Evolutionary conservation across 2,888 invertebrate genomes (phyloP).

Genomic region (Dryococelus australis): DNA sequence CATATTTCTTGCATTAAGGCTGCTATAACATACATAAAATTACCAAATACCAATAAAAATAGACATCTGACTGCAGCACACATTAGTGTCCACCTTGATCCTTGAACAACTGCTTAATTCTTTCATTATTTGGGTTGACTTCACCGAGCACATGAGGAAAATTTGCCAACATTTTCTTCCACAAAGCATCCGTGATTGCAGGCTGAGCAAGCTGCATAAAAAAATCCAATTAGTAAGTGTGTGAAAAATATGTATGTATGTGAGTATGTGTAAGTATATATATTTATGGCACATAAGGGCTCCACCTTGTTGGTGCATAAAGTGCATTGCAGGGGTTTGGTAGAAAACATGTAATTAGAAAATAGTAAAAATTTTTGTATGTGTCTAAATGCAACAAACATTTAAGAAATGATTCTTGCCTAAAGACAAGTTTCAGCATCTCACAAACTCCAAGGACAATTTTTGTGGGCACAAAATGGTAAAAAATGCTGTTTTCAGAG

Average conservation of each 20-base stretch:
- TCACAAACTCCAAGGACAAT: too few species aligned
- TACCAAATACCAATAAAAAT: too few species aligned
- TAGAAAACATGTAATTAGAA: too few species aligned
- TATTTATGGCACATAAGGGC: neutral
- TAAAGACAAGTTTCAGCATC: too few species aligned
- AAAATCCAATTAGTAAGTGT: constrained; percentile 6
- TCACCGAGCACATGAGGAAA: constrained; percentile 57
- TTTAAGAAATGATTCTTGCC: too few species aligned
- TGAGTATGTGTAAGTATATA: neutral
- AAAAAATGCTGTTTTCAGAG: too few species aligned
- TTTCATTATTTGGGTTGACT: constrained; percentile 56
- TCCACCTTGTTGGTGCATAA: neutral
- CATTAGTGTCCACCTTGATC: constrained; percentile 58
- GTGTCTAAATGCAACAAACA: too few species aligned
- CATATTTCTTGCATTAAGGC: too few species aligned
- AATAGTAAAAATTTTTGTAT: too few species aligned
- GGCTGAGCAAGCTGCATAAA: constrained; percentile 51
- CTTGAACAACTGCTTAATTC: constrained; percentile 57
- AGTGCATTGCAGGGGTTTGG: neutral
- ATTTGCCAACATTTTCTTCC: constrained; percentile 52
- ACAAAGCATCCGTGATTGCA: constrained; percentile 51
- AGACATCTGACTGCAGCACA: neutral
- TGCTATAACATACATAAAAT: too few species aligned
- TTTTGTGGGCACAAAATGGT: too few species aligned
- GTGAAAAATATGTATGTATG: neutral